phyloP scores from a whole-genome alignment of 2,888 invertebrate genomes.

The Cordilura impudica region DNA sequence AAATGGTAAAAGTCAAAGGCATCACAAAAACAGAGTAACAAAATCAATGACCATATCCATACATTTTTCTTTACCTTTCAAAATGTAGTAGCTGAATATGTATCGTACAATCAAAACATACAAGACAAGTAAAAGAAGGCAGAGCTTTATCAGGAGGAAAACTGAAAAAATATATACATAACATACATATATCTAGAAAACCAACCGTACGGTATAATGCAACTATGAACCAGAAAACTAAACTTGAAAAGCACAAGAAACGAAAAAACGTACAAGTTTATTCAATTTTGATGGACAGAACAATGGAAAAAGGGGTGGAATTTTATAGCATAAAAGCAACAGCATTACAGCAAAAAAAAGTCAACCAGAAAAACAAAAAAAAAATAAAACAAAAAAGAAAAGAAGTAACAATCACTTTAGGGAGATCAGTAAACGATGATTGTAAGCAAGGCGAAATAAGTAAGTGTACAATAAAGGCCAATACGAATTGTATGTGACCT shows the following conservation, averaged over 20 bases:
- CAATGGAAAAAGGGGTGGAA: conserved; percentile 78
- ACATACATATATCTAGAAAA: conserved; percentile 24
- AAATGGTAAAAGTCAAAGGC: neutral
- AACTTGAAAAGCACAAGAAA: conserved; percentile 52
- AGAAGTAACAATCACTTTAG: conserved; percentile 73
- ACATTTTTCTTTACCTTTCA: conserved; percentile 35
- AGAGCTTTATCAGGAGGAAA: conserved; percentile 54
- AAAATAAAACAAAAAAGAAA: no score
- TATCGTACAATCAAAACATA: conserved; percentile 46
- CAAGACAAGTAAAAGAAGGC: conserved; percentile 55
- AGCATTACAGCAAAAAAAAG: conserved; percentile 24
- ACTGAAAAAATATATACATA: conserved; percentile 2
- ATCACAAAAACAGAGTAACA: neutral
- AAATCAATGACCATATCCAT: conserved; percentile 44
- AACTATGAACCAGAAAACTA: conserved; percentile 61
- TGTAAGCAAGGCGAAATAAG: conserved; percentile 16
- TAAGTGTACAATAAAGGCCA: neutral
- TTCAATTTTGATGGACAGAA: conserved; percentile 75
- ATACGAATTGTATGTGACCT: no score
- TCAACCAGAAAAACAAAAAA: conserved; percentile 42
- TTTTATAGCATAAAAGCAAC: conserved; percentile 61
- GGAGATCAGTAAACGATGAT: conserved; percentile 54
- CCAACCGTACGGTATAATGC: conserved; percentile 22
- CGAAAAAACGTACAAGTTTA: conserved; percentile 44
- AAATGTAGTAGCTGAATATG: conserved; percentile 42